Percentiles rank a stretch among this genome's conserved stretches.
These are phyloP conservation scores for Spodoptera exigua DNA, from an alignment of 2,888 invertebrate genomes.

Conservation along the genomic window DNA sequence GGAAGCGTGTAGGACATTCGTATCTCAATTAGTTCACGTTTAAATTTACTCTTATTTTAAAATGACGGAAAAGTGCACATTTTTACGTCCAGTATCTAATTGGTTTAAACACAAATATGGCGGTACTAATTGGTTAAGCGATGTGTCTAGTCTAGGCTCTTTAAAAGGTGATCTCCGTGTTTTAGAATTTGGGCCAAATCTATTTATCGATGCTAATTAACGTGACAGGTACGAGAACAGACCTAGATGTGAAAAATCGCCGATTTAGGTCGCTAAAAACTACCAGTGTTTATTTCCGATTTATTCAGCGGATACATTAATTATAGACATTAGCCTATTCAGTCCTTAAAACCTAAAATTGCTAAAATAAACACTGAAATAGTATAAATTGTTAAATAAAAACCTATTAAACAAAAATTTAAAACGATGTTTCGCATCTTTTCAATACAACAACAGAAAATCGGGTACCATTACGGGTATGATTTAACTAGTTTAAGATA, in stretches of 20 bases:
- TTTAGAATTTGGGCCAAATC: conserved; percentile 31
- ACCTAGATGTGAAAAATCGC: conserved; percentile 6
- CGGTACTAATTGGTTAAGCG: conserved; percentile 34
- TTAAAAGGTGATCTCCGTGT: conserved; percentile 9
- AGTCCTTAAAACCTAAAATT: too few relatives aligned
- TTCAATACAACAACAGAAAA: too few relatives aligned
- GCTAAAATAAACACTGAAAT: too few relatives aligned
- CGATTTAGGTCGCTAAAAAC: too few relatives aligned
- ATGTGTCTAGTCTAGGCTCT: conserved; percentile 32
- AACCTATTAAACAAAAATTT: too few relatives aligned
- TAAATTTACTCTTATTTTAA: conserved; percentile 69
- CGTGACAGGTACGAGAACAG: conserved; percentile 24
- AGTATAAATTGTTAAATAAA: too few relatives aligned
- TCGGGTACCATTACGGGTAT: too few relatives aligned
- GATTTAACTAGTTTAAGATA: too few relatives aligned
- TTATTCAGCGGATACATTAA: too few relatives aligned
- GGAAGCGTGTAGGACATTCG: conserved; percentile 85
- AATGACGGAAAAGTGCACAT: conserved; percentile 47
- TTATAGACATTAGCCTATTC: too few relatives aligned
- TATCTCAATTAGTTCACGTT: conserved; percentile 79
- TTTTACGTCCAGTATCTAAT: conserved; percentile 44
- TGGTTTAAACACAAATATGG: conserved; percentile 35
- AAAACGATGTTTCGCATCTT: too few relatives aligned
- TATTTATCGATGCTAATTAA: conserved; percentile 17
- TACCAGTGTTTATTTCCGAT: too few relatives aligned